Conservation (phyloP, 2,797 vertebrate genomes). For the Halcyon badia region DNA sequence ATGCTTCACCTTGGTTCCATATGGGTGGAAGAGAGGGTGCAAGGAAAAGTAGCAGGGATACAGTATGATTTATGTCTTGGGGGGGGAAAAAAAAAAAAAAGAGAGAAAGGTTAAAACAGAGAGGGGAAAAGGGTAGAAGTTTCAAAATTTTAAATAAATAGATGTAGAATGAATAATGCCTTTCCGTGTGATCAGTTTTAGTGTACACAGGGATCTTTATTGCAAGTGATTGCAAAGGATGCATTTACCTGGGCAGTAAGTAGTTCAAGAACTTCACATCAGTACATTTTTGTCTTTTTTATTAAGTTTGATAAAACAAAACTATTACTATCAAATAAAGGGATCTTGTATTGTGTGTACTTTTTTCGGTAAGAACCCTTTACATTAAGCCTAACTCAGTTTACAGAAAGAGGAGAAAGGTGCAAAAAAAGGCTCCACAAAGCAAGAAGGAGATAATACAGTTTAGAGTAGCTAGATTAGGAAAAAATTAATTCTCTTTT, state of each 20-base stretch:
- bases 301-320: background rate
- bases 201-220: background rate
- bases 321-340: background rate
- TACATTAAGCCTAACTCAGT: background rate
- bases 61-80: background rate
- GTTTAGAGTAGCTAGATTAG: background rate
- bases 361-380: background rate
- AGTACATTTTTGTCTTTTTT: background rate
- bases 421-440: background rate
- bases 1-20: background rate
- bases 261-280: background rate
- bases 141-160: background rate
- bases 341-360: background rate
- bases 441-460: background rate
- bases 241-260: background rate
- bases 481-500: background rate
- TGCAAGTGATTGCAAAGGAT: background rate
- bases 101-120: too few relatives aligned
- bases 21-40: background rate
- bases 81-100: background rate
- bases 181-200: background rate
- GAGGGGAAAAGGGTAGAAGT: background rate
- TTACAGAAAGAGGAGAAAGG: background rate
- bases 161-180: background rate
- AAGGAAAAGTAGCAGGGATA: background rate